A percentile compares a stretch with the other conserved stretches of the same genome.
Evolutionary conservation across 2,113 vertebrate species (phyloP).

Genomic region (Genyomyrus donnyi): DNA sequence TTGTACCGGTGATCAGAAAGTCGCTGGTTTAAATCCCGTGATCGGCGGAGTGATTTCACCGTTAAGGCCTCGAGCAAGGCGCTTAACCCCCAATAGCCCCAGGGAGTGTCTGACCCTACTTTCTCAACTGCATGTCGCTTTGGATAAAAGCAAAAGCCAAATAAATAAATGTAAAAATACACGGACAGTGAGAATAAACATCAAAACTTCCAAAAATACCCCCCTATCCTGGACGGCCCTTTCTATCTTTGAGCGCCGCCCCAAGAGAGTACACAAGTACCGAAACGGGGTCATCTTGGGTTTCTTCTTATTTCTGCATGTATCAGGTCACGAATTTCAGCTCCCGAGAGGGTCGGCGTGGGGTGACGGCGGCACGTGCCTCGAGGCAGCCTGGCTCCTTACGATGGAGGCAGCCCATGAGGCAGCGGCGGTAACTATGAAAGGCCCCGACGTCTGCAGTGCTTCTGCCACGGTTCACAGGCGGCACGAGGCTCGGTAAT

Average conservation of each 20-base stretch:
- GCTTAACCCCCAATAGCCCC: background rate
- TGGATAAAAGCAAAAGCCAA: background rate
- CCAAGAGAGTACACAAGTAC: background rate
- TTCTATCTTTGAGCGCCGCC: background rate
- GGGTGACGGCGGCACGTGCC: too few species aligned
- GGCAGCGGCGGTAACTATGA: background rate
- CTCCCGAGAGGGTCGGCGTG: background rate
- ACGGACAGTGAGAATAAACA: background rate
- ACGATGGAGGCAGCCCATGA: background rate
- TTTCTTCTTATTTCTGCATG: background rate
- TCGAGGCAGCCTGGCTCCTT: background rate
- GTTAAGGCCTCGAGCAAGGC: background rate
- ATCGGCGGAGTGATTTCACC: background rate
- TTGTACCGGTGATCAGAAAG: background rate
- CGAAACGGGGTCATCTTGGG: background rate
- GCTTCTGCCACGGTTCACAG: background rate
- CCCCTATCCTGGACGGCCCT: background rate
- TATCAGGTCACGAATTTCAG: background rate
- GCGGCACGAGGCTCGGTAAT: background rate
- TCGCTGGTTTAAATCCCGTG: background rate
- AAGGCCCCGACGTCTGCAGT: background rate
- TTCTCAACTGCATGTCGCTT: background rate
- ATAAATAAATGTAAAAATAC: background rate
- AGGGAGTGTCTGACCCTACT: background rate
- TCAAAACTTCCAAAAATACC: background rate